Conservation (phyloP, 2,113 vertebrate genomes). For the Redunca redunca region DNA sequence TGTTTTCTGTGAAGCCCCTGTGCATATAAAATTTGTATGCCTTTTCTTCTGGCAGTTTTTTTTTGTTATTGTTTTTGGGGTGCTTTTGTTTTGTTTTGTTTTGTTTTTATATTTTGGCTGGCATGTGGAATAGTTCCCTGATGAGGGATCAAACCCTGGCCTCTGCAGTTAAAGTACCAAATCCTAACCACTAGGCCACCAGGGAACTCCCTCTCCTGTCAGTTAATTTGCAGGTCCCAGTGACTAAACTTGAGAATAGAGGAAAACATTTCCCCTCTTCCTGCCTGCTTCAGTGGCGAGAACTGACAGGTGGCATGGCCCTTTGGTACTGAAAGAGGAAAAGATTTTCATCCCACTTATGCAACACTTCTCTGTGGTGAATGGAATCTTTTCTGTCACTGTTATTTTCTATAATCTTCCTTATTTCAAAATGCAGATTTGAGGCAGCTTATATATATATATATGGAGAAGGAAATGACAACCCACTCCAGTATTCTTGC, state of each 20-base stretch:
- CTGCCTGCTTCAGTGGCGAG: not conserved
- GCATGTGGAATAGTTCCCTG: not conserved
- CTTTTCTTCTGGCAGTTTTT: not conserved
- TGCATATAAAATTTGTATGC: not conserved
- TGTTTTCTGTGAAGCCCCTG: not conserved
- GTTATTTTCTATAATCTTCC: not conserved
- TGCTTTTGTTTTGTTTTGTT: not conserved
- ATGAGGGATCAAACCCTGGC: not conserved
- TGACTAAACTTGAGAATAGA: not conserved
- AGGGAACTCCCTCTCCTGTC: not conserved
- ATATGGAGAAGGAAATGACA: no score
- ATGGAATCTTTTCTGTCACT: not conserved
- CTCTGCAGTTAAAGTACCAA: not conserved
- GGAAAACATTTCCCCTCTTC: not conserved
- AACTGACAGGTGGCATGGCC: not conserved
- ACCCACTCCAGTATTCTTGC: no score
- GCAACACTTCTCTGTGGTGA: not conserved
- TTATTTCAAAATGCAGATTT: not conserved
- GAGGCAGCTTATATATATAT: not conserved
- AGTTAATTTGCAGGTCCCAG: not conserved
- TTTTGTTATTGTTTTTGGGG: not conserved
- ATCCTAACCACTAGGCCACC: not conserved
- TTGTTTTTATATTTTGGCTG: not conserved
- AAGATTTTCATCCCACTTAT: not conserved
- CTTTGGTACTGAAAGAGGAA: not conserved